These are phyloP conservation scores for Pelmatolapia mariae DNA, from an alignment of 2,113 vertebrate species.

Conservation along the genomic window DNA sequence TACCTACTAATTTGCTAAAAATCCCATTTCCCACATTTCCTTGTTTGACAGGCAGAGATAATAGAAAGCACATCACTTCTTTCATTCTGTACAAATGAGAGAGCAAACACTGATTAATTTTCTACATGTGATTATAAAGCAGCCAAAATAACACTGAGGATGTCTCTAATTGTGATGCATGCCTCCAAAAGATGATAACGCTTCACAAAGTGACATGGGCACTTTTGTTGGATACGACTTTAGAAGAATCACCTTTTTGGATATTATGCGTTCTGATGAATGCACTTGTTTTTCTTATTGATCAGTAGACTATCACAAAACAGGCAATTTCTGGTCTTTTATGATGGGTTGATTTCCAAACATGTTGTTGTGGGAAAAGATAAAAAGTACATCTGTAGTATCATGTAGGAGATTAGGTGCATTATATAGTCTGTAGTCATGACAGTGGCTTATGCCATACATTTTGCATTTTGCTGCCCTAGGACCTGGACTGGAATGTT, in stretches of 20 bases:
- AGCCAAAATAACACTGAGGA: background rate
- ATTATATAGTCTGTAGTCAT: background rate
- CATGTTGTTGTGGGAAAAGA: background rate
- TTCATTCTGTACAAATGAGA: background rate
- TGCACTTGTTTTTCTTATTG: background rate
- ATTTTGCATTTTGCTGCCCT: background rate
- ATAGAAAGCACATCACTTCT: constrained; percentile 1
- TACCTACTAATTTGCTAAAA: constrained; percentile 27
- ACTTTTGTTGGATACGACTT: background rate
- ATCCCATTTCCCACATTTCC: constrained; percentile 7
- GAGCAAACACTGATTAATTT: constrained; percentile 42
- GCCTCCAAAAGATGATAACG: background rate
- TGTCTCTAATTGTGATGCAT: constrained; percentile 5
- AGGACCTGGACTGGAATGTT: background rate
- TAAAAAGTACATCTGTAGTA: background rate
- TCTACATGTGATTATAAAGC: constrained; percentile 38
- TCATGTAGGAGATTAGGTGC: background rate
- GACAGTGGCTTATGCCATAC: background rate
- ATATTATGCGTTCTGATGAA: background rate
- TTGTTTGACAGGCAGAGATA: constrained; percentile 28
- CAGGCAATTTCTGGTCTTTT: background rate
- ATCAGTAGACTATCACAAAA: background rate
- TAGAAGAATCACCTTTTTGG: background rate
- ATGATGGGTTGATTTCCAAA: background rate
- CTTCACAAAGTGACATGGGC: background rate